A percentile compares a stretch with the other conserved stretches of the same genome.
phyloP scores from a whole-genome alignment of 2,797 vertebrate species.

The Manis javanica region DNA sequence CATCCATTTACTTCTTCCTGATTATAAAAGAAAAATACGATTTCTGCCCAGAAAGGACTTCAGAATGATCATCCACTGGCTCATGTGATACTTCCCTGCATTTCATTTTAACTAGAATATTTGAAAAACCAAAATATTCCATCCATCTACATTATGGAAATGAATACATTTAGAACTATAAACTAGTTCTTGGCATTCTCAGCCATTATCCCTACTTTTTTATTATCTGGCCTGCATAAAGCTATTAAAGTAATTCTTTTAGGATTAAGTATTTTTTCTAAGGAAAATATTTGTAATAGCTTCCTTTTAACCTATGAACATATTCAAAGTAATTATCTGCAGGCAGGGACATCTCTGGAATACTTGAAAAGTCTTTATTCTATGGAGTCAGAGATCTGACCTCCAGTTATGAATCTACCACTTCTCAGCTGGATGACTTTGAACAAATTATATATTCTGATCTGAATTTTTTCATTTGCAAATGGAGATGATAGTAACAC shows the following conservation, averaged over 20 bases:
- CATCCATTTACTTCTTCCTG: neutral
- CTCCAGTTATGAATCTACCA: neutral
- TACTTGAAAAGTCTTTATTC: neutral
- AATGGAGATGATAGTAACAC: neutral
- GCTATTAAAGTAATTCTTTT: constrained; percentile 43
- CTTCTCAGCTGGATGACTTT: neutral
- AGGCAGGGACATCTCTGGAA: neutral
- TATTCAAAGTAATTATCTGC: constrained; percentile 44
- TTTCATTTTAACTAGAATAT: constrained; percentile 24
- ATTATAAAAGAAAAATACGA: neutral
- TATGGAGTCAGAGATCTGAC: neutral
- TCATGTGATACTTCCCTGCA: neutral
- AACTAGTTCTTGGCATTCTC: constrained; percentile 34
- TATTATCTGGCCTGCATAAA: neutral
- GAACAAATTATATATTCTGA: neutral
- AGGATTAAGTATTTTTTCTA: neutral
- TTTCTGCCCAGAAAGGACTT: neutral
- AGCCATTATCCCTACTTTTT: neutral
- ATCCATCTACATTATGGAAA: neutral
- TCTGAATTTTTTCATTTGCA: neutral
- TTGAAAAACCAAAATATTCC: constrained; percentile 11
- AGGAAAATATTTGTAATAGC: neutral
- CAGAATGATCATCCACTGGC: neutral
- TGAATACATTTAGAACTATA: constrained; percentile 41
- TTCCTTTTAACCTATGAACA: neutral